Evolutionary conservation across 2,888 invertebrate genomes (phyloP), one percentile per base, ranked within the genome.

Genomic region (Rhamnusium bicolor): DNA sequence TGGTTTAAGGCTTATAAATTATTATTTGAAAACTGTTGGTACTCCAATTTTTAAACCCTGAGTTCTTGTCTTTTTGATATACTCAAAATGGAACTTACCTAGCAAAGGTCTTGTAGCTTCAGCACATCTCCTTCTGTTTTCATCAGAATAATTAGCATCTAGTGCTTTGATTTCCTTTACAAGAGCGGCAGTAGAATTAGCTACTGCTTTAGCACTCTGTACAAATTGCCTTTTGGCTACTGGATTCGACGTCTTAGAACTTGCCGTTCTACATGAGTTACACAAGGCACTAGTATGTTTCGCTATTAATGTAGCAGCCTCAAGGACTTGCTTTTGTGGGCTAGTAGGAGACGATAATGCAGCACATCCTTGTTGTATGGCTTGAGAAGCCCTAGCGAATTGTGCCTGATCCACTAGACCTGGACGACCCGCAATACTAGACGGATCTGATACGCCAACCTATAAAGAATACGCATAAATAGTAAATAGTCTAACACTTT

Each of bases 171-270:
- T 98, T 87, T 97, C 96, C 87, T 96, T 96, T 18, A 99, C 98
- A 18, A 99, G 91, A 77, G 93, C 93, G 0, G 98, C 96, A 0
- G 99, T 99, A 16, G 96, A 96, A 88, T 96, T 96, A 62, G 99
- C 99, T 1, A 99, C 97, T 84, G 98, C 98, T 87, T 98, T 98
- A 68, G 99, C 99, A 78, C 97, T 95, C 86, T 98, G 97, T 68
- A 99, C 98, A 88, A 99, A 98, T 88, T 98, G 98, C 32, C 98
- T 90, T 89, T 98, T 98, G 69, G 97, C 97, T 2, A 95, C 95
- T 0, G 98, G 96, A 88, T 96, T 96, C 71, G 91, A 92, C 0
- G 97, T 97, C 85, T 95, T 95, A 77, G 95, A 95, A 29, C 98
- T 98, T 0, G 99, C 98, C 66, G 94, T 92, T 72, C 81, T 76